Evolutionary conservation across 37 sponge, comb jelly and placozoan species (phyloP), one percentile per base, ranked within the genome.

Genomic region (Lycopodina hypogea): DNA sequence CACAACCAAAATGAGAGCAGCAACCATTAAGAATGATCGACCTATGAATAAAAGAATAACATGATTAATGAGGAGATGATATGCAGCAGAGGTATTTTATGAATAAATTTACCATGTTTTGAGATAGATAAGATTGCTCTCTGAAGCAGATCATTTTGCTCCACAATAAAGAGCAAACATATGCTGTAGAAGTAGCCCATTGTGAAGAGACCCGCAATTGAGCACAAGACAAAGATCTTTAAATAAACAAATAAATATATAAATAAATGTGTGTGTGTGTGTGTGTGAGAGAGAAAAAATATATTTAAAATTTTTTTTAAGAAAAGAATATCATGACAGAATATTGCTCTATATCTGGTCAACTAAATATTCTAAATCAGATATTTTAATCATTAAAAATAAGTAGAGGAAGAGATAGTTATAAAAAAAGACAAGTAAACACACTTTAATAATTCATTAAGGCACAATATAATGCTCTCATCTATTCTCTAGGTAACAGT

Each of bases 151-250:
- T 94, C 92, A 82, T 91, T 94, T 72, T 91, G 81, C 42, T 88
- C 74, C 42, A 91, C 71, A 79, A 92, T 92, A 78, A 78, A 79
- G 19, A 95, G 71, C n/a, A 92, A 81, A 83, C 88, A 91, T 51
- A 92, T 45, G 41, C 82, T 83, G 86, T 89, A 95, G 82, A 95
- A 88, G 83, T 92, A 95, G 52, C 96, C 96, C 21, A 51, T 38
- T 76, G 88, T 88, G 19, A 63, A 57, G 24, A 91, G 68, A 3
- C 89, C 84, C 22, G 88, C 78, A 6, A 84, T 53, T 45, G 89
- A 89, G 22, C 69, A 79, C 41, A 75, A 9, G 33, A 89, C 60
- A 30, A 88, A 83, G 17, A 78, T 52, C 41, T 66, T 6, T 17
- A 24, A 77, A 42, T 35, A 33, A 62, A 23, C 28, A 26, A 2